Evolutionary conservation across 2,113 vertebrate genomes (phyloP).

Genomic region (Ornithorhynchus anatinus): DNA sequence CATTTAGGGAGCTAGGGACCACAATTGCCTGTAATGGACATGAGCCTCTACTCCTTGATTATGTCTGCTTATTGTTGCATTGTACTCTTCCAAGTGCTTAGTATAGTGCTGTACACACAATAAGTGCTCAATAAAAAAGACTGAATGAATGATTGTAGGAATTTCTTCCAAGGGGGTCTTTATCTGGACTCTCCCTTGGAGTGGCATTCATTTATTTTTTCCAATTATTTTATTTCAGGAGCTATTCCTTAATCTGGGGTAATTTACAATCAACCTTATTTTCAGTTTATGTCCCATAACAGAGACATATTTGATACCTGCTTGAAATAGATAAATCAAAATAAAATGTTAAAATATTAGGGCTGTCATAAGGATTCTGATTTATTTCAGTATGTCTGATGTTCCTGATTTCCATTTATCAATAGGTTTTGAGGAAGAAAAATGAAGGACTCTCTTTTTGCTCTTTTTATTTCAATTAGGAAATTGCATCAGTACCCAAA

Average conservation of each 20-base stretch:
- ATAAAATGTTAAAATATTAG: constrained; percentile 59
- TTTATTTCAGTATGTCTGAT: constrained; percentile 51
- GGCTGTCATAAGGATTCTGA: constrained; percentile 44
- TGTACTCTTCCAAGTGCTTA: too few species aligned
- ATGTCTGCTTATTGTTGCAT: too few species aligned
- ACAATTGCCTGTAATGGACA: too few species aligned
- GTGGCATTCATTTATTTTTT: neutral
- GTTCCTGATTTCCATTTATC: constrained; percentile 49
- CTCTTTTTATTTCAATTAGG: constrained; percentile 51
- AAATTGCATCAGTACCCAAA: constrained; percentile 43
- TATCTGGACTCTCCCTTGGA: too few species aligned
- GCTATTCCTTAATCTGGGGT: neutral
- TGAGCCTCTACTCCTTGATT: too few species aligned
- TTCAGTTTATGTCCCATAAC: constrained; percentile 47
- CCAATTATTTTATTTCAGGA: neutral
- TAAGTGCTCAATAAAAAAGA: too few species aligned
- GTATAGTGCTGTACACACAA: too few species aligned
- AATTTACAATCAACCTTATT: too few species aligned
- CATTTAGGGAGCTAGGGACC: too few species aligned
- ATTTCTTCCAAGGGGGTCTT: too few species aligned
- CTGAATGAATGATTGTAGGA: too few species aligned
- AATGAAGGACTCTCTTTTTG: neutral
- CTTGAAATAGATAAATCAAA: constrained; percentile 61
- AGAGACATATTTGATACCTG: constrained; percentile 42
- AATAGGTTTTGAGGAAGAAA: constrained; percentile 41